Conservation (phyloP, 1,140 invertebrate genomes). For the Micrasema minimum region DNA sequence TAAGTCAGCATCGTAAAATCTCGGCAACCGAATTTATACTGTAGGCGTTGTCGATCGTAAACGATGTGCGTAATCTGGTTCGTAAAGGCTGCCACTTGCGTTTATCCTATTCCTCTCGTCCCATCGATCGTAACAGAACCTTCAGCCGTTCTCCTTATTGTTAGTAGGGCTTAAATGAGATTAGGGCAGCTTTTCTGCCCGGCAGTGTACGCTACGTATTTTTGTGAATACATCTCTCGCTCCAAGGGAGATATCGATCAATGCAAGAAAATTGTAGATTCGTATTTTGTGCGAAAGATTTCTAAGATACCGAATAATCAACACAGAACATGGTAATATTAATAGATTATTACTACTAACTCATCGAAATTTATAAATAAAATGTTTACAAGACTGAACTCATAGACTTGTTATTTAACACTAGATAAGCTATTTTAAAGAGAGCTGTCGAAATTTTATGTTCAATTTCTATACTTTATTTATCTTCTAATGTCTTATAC, state of each 20-base stretch:
- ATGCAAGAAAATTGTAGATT: slow-evolving; percentile 47
- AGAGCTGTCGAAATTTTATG: no score
- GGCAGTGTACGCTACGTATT: slow-evolving; percentile 20
- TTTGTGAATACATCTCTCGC: slow-evolving; percentile 36
- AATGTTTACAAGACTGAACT: no score
- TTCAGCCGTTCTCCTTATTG: slow-evolving; percentile 32
- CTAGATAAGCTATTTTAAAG: no score
- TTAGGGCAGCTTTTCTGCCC: slow-evolving; percentile 38
- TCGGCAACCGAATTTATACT: neutral
- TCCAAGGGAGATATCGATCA: slow-evolving; percentile 50
- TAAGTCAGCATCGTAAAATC: slow-evolving; percentile 11
- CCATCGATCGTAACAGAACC: slow-evolving; percentile 45
- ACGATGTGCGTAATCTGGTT: slow-evolving; percentile 51
- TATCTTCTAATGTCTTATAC: no score
- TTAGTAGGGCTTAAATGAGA: slow-evolving; percentile 43
- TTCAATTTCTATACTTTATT: no score
- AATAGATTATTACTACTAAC: no score
- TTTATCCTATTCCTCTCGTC: slow-evolving; percentile 51
- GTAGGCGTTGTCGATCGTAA: slow-evolving; percentile 41
- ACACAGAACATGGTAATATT: no score
- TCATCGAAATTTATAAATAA: no score
- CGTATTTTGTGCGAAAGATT: no score
- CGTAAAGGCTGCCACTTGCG: slow-evolving; percentile 51
- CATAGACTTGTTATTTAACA: no score
- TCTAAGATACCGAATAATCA: no score